Conservation (phyloP, 2,113 vertebrate species). For the Girardinichthys multiradiatus region DNA sequence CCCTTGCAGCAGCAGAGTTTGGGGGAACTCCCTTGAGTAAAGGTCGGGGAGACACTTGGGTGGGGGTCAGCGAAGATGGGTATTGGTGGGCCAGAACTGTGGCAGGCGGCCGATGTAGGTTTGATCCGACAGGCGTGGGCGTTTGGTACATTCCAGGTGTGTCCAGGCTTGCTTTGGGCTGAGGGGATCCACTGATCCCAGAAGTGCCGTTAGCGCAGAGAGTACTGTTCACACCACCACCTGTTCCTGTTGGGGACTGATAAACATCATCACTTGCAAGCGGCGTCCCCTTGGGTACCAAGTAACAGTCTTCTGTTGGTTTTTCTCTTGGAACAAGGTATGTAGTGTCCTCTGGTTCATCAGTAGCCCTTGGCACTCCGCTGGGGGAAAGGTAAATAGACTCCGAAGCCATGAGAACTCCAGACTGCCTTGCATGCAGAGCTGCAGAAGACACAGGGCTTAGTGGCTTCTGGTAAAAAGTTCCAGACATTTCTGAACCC, state of each 20-base stretch:
- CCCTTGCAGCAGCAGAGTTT: conserved; percentile 52
- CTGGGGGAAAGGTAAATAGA: conserved; percentile 78
- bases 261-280: conserved; percentile 78
- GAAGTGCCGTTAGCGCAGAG: conserved; percentile 39
- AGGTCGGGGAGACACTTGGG: conserved; percentile 61
- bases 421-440: conserved; percentile 63
- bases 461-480: conserved; percentile 74
- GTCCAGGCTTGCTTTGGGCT: conserved; percentile 67
- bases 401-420: conserved; percentile 58
- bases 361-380: conserved; percentile 55
- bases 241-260: conserved; percentile 76
- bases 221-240: conserved; percentile 42
- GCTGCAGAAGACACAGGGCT: conserved; percentile 49
- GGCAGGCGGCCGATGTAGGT: conserved; percentile 62
- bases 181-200: conserved; percentile 35
- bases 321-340: conserved; percentile 75
- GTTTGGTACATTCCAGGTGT: conserved; percentile 76
- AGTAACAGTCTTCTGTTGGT: conserved; percentile 74
- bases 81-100: conserved; percentile 65
- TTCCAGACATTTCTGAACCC: conserved; percentile 54
- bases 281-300: conserved; percentile 77
- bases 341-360: conserved; percentile 66
- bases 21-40: conserved; percentile 59
- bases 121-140: conserved; percentile 65
- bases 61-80: conserved; percentile 49